Evolutionary conservation across 2,113 vertebrate species (phyloP), one percentile per base, ranked within the genome.

Genomic region (Pogonocichla stellata): DNA sequence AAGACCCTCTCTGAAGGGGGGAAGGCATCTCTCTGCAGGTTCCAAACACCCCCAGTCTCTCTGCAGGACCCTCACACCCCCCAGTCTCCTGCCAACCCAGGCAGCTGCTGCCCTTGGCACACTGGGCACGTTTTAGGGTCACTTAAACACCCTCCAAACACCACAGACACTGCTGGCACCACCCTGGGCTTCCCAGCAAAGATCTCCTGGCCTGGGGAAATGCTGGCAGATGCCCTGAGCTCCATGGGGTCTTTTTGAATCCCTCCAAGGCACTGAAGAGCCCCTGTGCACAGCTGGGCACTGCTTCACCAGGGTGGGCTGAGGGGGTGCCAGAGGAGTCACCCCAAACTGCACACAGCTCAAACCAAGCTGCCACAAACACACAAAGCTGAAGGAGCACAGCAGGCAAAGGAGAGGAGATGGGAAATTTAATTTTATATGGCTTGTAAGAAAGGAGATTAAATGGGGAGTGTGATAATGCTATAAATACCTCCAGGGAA

Each of bases 401-500:
- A 33, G 85, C 75, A 93, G 36, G 45, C 20, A 23, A 80, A 66
- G 64, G 69, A 90, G 78, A 79, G 67, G 88, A 87, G 86, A 45
- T 31, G 86, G 56, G 61, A 31, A 60, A 57, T 80, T 87, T 79
- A 47, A 86, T 92, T 95, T 92, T 80, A 73, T 71, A 72, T 19
- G 25, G 83, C 29, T 77, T 94, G 43, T 77, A 78, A 88, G 88
- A 80, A 95, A 90, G 60, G 61, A 94, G 92, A 97, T 97, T 95
- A 93, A 96, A 74, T 84, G 28, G 60, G 70, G 57, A 93, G 82
- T 47, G 61, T 86, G 94, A 96, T 95, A 94, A 86, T 38, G 53
- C 67, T 92, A 82, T 83, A 96, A 97, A 95, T 93, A 97, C 88
- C 90, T 96, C 74, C 84, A 88, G 91, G 90, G 92, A 96, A 97